Conservation (phyloP, 2,113 vertebrate genomes). For the Lethenteron camtschaticum region DNA sequence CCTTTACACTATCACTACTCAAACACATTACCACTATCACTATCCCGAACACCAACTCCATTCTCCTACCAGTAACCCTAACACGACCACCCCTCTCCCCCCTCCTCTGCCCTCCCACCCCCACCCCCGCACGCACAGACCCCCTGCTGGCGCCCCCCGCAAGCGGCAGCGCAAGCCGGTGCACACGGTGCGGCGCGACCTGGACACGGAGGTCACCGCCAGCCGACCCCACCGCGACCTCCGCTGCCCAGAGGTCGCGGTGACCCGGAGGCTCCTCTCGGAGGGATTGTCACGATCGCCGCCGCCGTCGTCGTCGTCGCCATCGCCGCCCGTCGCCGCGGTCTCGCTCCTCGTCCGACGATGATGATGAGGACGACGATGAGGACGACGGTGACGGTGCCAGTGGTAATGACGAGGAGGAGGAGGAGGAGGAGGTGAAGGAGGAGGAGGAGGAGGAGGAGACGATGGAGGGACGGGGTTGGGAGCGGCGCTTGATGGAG, state of each 20-base stretch:
- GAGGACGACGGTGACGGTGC: conserved; percentile 10
- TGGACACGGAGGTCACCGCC: conserved; percentile 11
- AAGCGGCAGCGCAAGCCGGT: conserved; percentile 42
- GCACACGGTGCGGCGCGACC: conserved; percentile 30
- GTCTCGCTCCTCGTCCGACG: background rate
- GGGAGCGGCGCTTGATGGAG: too few species aligned
- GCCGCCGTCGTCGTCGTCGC: background rate
- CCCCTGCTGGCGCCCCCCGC: conserved; percentile 10
- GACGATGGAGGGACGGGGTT: too few species aligned
- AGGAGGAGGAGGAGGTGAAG: conserved; percentile 1
- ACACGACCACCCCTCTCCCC: too few species aligned
- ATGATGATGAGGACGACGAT: background rate
- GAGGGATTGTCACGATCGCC: background rate
- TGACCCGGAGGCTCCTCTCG: conserved; percentile 13
- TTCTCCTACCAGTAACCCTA: conserved; percentile 15
- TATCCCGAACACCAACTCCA: conserved; percentile 11
- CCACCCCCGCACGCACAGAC: conserved; percentile 6
- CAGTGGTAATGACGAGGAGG: background rate
- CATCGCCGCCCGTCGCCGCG: too few species aligned
- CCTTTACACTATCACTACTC: too few species aligned
- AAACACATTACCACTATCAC: conserved; percentile 12
- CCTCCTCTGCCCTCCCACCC: conserved; percentile 7
- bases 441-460: too few species aligned
- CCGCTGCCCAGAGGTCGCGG: too few species aligned
- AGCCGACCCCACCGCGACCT: too few species aligned